Evolutionary conservation across 1,140 invertebrate species (phyloP), one percentile per base, ranked within the genome.

Genomic region (Geopemphigus sp.): DNA sequence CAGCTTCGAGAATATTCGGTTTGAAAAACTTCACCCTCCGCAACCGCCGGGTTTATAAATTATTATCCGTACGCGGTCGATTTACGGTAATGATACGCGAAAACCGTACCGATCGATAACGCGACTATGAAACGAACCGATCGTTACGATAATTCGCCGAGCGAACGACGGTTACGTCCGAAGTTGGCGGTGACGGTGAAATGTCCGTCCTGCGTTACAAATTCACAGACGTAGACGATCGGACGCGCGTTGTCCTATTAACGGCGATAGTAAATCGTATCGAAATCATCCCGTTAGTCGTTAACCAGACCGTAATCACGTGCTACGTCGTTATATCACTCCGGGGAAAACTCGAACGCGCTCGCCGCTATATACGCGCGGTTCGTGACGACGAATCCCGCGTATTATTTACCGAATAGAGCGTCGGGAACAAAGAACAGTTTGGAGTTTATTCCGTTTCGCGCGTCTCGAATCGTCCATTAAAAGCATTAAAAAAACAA

Each of bases 401-500:
- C 29, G 61, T 39, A n/a, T 32, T 32, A 32, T 64, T 64, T 32
- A 39, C 26, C 19, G 19, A 39, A 39, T 8, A 64, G 17, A 12
- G 32, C 19, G 19, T 32, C 5, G 26, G 1, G 12, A 39, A 32
- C 29, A 63, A 63, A 29, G 24, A 57, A 22, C 0, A 22, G 17
- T 63, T 63, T 8, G 19, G 29, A 10, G 22, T 22, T 45, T 11
- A 22, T 45, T 29, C 47, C 14, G 0, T 47, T n/a, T 68, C 39
- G 5, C 14, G n/a, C n/a, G n/a, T n/a, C n/a, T n/a, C n/a, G n/a
- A 26, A 53, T 70, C 22, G 47, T 70, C 66, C n/a, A 17, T 70
- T 53, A 70, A 70, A 53, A 53, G 47, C 66, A 26, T 53, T 53
- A 29, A 70, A 53, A 53, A 70, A 70, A 29, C 26, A 53, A 29